phyloP scores from a whole-genome alignment of 2,797 vertebrate genomes.

The Cuculus canorus region DNA sequence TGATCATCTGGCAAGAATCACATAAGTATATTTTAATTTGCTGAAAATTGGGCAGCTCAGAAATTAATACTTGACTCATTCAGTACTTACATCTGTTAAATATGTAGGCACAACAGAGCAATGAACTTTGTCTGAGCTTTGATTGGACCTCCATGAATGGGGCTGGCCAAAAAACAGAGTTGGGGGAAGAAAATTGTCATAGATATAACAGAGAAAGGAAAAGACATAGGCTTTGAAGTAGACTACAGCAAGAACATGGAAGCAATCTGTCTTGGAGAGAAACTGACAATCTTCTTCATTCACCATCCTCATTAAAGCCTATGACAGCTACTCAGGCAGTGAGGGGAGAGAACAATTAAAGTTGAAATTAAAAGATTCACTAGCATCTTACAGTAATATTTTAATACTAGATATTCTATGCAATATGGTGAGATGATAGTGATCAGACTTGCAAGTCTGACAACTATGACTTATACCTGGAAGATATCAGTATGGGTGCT shows the following conservation, averaged over 20 bases:
- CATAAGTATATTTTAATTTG: neutral
- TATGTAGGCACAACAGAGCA: neutral
- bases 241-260: neutral
- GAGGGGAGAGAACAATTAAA: neutral
- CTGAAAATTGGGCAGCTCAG: neutral
- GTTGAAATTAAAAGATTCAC: neutral
- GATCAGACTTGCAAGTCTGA: neutral
- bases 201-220: neutral
- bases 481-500: neutral
- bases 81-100: neutral
- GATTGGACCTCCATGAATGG: neutral
- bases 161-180: neutral
- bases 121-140: neutral
- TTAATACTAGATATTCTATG: neutral
- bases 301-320: neutral
- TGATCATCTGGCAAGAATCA: neutral
- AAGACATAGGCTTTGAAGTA: neutral
- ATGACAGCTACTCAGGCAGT: neutral
- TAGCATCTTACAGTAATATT: neutral
- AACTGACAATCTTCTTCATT: neutral
- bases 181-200: neutral
- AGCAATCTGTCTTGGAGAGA: neutral
- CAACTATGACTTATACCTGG: neutral
- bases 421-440: neutral
- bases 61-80: neutral